Evolutionary conservation across 1,140 invertebrate genomes (phyloP).

Genomic region (honey bee (Apis mellifera)): Amel_HAv3.1 CM009946.2:3999501-4000000

Average conservation of each 20-base stretch:
- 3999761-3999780: slow-evolving; percentile 58
- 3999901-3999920: slow-evolving; percentile 62
- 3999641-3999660: background rate
- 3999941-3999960: background rate
- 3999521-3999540: too few species aligned
- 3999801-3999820: too few species aligned
- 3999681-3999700: too few species aligned
- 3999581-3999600: too few species aligned
- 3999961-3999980: background rate
- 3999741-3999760: slow-evolving; percentile 44
- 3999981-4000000: background rate
- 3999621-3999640: too few species aligned
- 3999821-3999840: too few species aligned
- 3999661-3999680: too few species aligned
- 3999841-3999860: background rate
- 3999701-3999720: too few species aligned
- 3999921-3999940: slow-evolving; percentile 1
- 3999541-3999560: too few species aligned
- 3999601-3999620: too few species aligned
- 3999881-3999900: slow-evolving; percentile 61
- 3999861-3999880: slow-evolving; percentile 52
- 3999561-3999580: too few species aligned
- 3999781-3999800: background rate
- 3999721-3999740: slow-evolving; percentile 43
- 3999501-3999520: too few species aligned